Conservation (phyloP, 2,113 vertebrate genomes). For the Mola mola region DNA sequence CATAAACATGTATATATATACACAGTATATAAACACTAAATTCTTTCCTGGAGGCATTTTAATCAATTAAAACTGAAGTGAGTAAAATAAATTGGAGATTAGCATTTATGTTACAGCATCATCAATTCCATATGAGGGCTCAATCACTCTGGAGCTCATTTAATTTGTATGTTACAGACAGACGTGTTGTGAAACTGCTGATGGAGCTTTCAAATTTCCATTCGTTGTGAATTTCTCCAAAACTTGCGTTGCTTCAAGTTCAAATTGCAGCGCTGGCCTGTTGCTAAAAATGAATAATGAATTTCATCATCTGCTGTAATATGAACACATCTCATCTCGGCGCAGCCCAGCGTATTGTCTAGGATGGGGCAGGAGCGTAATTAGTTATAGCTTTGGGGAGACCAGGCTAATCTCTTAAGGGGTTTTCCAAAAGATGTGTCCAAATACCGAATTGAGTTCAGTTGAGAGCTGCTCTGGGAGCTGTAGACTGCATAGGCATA, state of each 20-base stretch:
- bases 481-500: constrained; percentile 47
- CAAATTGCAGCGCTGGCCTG: constrained; percentile 37
- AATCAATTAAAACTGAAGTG: too few species aligned
- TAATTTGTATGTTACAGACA: background rate
- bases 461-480: constrained; percentile 60
- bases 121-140: too few species aligned
- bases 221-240: constrained; percentile 20
- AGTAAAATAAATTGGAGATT: too few species aligned
- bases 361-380: constrained; percentile 56
- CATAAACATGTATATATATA: too few species aligned
- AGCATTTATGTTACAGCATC: too few species aligned
- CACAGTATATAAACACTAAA: too few species aligned
- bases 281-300: constrained; percentile 67
- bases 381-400: constrained; percentile 51
- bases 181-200: background rate
- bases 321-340: constrained; percentile 49
- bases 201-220: constrained; percentile 13
- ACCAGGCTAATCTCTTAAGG: constrained; percentile 59
- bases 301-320: constrained; percentile 70
- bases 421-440: constrained; percentile 67
- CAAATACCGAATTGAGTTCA: constrained; percentile 69
- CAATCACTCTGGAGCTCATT: too few species aligned
- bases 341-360: constrained; percentile 43
- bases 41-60: too few species aligned
- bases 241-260: constrained; percentile 31